Base-by-base conservation (phyloP, 2,113 vertebrate genomes). In the Alaudala cheleensis region DNA sequence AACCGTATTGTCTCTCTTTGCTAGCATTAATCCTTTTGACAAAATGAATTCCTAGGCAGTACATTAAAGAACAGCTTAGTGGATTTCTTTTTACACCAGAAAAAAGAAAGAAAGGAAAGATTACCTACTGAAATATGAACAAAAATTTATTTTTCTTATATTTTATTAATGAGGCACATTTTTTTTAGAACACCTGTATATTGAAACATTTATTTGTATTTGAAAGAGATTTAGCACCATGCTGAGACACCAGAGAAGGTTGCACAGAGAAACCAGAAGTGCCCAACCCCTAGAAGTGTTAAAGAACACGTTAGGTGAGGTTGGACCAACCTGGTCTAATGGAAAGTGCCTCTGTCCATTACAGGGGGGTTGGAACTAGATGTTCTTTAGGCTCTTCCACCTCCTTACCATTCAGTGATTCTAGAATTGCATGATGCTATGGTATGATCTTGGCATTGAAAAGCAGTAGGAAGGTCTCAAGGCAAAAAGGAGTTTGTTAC, bases 321-420 rank as follows among this genome's bases (percentile, higher is more conserved):
- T 66, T 88, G 60, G 45, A 74, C 33, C 16, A 53, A 17, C 9
- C 11, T 66, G 23, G 12, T 74, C 12, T n/a, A 10, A 20, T 44
- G 28, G 11, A 53, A 60, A 9, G 6, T 53, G 45, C n/a, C 9
- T 37, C 23, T 67, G 23, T 44, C 24, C 12, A 18, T 74, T 45
- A 12, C 0, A 1, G 12, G 25, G 20, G 1, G 2, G 2, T 18
- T 81, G 28, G n/a, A 60, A n/a, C 9, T 7, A 25, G 16, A 21
- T 23, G 16, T 5, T 39, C 15, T 66, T 67, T 39, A 53, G 28
- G 7, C 6, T 33, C 16, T 74, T 67, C 11, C 20, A 51, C 51
- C 10, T 8, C 23, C 37, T 45, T 37, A 60, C 4, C 4, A 9
- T 60, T 53, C n/a, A 60, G 34, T 81, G 45, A 40, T 45, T 89